Percentiles rank a stretch among this genome's conserved stretches.
These are phyloP conservation scores for Pelecanoides urinatrix DNA, from an alignment of 2,113 vertebrate species.

Conservation along the genomic window DNA sequence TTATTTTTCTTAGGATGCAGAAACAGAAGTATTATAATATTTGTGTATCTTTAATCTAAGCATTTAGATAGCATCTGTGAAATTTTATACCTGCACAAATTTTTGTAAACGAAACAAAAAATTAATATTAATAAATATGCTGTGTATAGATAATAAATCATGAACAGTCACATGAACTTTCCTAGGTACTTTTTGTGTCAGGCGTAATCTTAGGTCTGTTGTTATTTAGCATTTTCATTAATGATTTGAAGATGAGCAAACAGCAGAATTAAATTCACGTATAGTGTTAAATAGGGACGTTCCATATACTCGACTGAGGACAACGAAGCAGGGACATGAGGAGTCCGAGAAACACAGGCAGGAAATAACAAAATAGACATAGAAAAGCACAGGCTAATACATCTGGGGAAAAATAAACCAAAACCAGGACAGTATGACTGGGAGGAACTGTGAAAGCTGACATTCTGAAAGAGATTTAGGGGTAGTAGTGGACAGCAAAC, in stretches of 20 bases:
- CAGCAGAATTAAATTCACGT: not conserved
- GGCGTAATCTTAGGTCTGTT: not conserved
- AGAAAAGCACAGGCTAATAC: not conserved
- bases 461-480: not conserved
- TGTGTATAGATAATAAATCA: not conserved
- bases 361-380: not conserved
- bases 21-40: not conserved
- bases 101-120: conserved; percentile 4
- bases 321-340: not conserved
- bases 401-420: not conserved
- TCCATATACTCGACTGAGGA: not conserved
- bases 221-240: not conserved
- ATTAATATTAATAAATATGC: not conserved
- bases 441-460: not conserved
- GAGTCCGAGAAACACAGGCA: not conserved
- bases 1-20: not conserved
- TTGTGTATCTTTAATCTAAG: not conserved
- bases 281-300: not conserved
- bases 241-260: not conserved
- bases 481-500: not conserved
- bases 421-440: not conserved
- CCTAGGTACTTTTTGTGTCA: not conserved
- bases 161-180: not conserved
- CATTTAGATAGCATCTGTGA: not conserved
- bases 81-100: not conserved